Evolutionary conservation across 2,888 invertebrate genomes (phyloP).

Genomic region (Euclidia mi): DNA sequence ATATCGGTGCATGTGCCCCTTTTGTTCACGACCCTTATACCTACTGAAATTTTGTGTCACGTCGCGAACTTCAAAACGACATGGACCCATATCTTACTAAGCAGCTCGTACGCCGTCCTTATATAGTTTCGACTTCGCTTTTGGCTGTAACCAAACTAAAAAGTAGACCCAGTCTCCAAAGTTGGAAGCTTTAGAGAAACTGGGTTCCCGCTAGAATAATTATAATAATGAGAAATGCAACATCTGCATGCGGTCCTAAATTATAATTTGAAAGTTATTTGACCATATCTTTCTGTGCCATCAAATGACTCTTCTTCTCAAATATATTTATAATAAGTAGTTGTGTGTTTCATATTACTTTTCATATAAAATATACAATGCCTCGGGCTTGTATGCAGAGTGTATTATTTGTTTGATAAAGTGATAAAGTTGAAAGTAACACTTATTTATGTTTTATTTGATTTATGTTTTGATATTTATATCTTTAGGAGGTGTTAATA

Average conservation of each 20-base stretch:
- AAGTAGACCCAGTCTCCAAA: too few relatives aligned
- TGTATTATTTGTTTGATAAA: slow-evolving; percentile 20
- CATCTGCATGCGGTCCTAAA: slow-evolving; percentile 31
- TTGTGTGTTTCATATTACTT: slow-evolving; percentile 30
- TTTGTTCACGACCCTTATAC: too few relatives aligned
- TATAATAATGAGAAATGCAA: too few relatives aligned
- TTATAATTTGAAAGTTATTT: slow-evolving; percentile 51
- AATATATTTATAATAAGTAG: slow-evolving; percentile 43
- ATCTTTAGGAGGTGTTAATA: slow-evolving; percentile 41
- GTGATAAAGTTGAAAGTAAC: slow-evolving; percentile 17
- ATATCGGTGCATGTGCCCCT: too few relatives aligned
- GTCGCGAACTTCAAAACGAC: too few relatives aligned
- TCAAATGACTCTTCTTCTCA: slow-evolving; percentile 46
- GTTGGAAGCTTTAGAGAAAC: too few relatives aligned
- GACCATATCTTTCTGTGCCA: slow-evolving; percentile 50
- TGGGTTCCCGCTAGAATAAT: too few relatives aligned
- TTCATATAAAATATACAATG: slow-evolving; percentile 26
- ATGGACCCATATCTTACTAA: too few relatives aligned
- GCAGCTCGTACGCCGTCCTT: too few relatives aligned
- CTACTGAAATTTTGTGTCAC: too few relatives aligned
- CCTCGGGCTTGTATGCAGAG: slow-evolving; percentile 25
- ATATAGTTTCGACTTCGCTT: too few relatives aligned
- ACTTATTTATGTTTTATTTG: slow-evolving; percentile 25
- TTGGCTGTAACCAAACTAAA: too few relatives aligned
- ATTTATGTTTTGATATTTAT: slow-evolving; percentile 25